These are phyloP conservation scores for Sebastolobus altivelis DNA, from an alignment of 2,797 vertebrate species.

Conservation along the genomic window DNA sequence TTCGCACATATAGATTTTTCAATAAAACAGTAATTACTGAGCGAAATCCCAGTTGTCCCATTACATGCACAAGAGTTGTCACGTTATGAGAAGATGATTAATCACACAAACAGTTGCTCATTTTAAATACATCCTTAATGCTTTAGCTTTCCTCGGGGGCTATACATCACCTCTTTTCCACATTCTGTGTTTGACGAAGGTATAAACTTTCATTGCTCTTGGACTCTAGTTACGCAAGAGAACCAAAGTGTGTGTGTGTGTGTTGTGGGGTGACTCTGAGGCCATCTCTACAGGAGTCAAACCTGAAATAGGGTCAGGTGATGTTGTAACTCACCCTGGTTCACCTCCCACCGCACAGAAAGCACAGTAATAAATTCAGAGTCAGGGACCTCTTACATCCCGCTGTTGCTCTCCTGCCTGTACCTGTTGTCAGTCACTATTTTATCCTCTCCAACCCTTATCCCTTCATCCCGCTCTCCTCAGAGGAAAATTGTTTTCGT, in stretches of 20 bases:
- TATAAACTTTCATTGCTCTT: slow-evolving; percentile 47
- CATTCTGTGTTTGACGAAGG: slow-evolving; percentile 46
- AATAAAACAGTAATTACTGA: slow-evolving; percentile 79
- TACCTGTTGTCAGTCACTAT: slow-evolving; percentile 45
- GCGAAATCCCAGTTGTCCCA: slow-evolving; percentile 71
- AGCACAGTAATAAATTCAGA: slow-evolving; percentile 66
- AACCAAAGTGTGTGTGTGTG: slow-evolving; percentile 19
- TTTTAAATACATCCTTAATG: slow-evolving; percentile 70
- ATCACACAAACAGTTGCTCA: slow-evolving; percentile 68
- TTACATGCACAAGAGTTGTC: slow-evolving; percentile 61
- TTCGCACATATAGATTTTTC: slow-evolving; percentile 74
- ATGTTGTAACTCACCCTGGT: slow-evolving; percentile 54
- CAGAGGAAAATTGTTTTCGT: slow-evolving; percentile 28
- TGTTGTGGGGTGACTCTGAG: slow-evolving; percentile 26
- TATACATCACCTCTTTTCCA: slow-evolving; percentile 45
- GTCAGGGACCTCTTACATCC: slow-evolving; percentile 53
- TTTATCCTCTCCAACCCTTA: slow-evolving; percentile 42
- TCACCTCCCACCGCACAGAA: slow-evolving; percentile 51
- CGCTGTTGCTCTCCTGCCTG: slow-evolving; percentile 19
- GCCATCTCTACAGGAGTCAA: slow-evolving; percentile 45
- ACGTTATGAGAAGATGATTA: slow-evolving; percentile 70
- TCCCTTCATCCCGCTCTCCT: slow-evolving; percentile 42
- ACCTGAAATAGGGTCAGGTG: slow-evolving; percentile 43
- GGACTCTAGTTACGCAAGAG: slow-evolving; percentile 30
- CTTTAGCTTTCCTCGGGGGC: slow-evolving; percentile 42